phyloP scores from a whole-genome alignment of 2,113 vertebrate species.

The Cyanoliseus patagonus region DNA sequence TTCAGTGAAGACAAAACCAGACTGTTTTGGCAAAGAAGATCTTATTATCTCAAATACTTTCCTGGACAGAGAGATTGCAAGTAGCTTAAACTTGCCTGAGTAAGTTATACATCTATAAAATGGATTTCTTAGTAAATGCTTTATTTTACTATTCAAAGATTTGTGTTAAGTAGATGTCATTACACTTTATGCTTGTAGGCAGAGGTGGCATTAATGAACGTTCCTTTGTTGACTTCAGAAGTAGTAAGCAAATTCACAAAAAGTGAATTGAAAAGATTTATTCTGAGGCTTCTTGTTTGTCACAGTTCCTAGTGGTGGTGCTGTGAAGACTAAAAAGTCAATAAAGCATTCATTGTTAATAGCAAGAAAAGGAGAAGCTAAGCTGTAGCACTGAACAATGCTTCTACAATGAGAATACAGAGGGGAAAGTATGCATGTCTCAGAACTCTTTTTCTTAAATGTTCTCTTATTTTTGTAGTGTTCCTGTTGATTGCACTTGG shows the following conservation, averaged over 20 bases:
- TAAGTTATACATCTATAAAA: conserved; percentile 63
- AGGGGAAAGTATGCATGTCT: neutral
- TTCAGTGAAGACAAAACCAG: conserved; percentile 66
- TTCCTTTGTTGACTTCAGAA: neutral
- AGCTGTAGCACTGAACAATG: neutral
- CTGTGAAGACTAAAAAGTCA: neutral
- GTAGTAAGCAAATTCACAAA: neutral
- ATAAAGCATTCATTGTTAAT: neutral
- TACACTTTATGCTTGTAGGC: neutral
- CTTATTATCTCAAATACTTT: conserved; percentile 86
- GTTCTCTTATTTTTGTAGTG: neutral
- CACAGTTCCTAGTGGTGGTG: neutral
- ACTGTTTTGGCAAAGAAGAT: conserved; percentile 72
- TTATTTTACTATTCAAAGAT: neutral
- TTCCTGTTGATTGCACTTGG: neutral
- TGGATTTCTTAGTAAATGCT: neutral
- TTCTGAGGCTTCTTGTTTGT: neutral
- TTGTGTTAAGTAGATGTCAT: neutral
- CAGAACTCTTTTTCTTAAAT: neutral
- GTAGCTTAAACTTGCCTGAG: conserved; percentile 76
- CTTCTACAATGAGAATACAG: neutral
- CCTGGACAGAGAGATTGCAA: conserved; percentile 80
- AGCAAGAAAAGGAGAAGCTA: neutral
- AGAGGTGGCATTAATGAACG: neutral
- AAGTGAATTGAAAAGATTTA: neutral